phyloP scores from a whole-genome alignment of 2,113 vertebrate genomes.

The Tachysurus vachellii region DNA sequence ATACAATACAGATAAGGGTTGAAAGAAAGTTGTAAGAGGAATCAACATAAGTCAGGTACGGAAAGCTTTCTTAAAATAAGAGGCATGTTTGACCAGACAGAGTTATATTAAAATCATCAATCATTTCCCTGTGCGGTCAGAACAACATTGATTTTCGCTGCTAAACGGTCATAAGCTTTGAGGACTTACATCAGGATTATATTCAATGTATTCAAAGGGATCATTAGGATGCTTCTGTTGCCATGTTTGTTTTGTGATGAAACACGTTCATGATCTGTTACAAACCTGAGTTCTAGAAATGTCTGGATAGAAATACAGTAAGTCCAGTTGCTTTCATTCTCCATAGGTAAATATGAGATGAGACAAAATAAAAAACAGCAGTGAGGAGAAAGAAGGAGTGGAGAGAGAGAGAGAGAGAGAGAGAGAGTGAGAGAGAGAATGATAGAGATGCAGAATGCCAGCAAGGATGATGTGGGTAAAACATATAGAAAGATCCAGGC shows the following conservation, averaged over 20 bases:
- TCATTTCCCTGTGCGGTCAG: conserved; percentile 30
- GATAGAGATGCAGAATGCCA: background rate
- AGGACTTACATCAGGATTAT: background rate
- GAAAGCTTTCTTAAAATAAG: conserved; percentile 38
- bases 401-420: background rate
- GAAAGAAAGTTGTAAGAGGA: conserved; percentile 39
- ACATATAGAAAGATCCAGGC: conserved; percentile 16
- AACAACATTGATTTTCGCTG: conserved; percentile 26
- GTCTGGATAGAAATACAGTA: background rate
- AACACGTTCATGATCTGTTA: background rate
- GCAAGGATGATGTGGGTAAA: conserved; percentile 21
- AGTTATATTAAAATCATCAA: conserved; percentile 54
- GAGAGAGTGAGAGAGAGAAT: background rate
- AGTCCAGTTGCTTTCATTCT: background rate
- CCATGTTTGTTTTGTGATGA: background rate
- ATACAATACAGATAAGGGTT: conserved; percentile 1
- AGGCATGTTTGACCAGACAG: conserved; percentile 40
- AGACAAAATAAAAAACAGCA: background rate
- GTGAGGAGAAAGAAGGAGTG: background rate
- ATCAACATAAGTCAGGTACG: conserved; percentile 44
- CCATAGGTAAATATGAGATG: conserved; percentile 26
- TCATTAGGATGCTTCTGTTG: background rate
- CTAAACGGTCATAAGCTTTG: background rate
- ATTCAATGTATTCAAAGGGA: conserved; percentile 16
- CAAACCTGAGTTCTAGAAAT: background rate